phyloP scores from a whole-genome alignment of 2,113 vertebrate species.

The Antidorcas marsupialis region DNA sequence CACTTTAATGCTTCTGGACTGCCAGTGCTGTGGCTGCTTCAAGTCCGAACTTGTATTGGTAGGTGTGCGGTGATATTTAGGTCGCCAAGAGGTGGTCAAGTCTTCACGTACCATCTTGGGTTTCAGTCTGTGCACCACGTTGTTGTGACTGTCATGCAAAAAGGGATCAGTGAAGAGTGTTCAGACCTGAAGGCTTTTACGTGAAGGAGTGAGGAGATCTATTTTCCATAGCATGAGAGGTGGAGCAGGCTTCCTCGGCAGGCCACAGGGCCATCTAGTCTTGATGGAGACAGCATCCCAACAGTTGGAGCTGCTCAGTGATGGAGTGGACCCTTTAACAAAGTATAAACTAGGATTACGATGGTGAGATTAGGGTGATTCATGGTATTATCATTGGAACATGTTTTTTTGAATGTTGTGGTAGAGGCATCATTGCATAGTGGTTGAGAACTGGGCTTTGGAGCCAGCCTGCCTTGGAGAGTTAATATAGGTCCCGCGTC shows the following conservation, averaged over 20 bases:
- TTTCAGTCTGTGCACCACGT: not conserved
- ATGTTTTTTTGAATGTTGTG: not conserved
- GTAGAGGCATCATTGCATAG: not conserved
- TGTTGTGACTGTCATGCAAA: not conserved
- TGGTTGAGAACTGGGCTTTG: not conserved
- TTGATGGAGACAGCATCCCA: not conserved
- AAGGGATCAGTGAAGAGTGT: not conserved
- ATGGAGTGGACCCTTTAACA: not conserved
- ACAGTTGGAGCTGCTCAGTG: not conserved
- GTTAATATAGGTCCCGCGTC: not conserved
- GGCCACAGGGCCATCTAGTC: not conserved
- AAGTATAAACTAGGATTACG: not conserved
- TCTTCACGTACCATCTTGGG: not conserved
- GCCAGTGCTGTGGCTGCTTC: not conserved
- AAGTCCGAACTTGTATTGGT: not conserved
- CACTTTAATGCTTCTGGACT: not conserved
- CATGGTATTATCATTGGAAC: not conserved
- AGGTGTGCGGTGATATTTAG: not conserved
- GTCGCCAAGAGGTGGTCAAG: not conserved
- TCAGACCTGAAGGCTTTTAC: not conserved
- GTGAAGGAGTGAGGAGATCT: not conserved
- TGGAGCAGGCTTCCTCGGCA: not conserved
- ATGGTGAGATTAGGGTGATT: not conserved
- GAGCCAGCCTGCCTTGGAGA: not conserved
- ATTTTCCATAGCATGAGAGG: not conserved